Evolutionary conservation across 2,797 vertebrate species (phyloP), one percentile per base, ranked within the genome.

Genomic region (Spinus olivaceus): DNA sequence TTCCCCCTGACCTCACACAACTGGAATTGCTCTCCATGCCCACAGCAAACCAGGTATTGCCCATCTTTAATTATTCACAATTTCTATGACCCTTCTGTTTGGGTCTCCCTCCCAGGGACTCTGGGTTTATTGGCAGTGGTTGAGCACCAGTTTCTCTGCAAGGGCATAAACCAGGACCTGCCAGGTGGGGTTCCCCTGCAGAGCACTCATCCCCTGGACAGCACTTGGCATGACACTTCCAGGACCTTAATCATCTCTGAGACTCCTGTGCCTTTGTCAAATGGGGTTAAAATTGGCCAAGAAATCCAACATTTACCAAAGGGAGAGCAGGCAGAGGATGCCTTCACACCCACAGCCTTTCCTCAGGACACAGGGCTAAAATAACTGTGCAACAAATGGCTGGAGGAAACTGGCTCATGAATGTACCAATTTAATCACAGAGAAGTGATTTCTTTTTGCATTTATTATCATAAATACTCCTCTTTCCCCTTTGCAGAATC

Each of bases 371-470:
- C 22, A 4, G 33, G 59, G 66, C n/a, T 92, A 16, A 81, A 94
- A 88, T 24, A 79, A 60, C 56, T 17, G 14, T 44, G 32, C 42
- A 72, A 47, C 12, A 69, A 94, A 72, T 12, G 32, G 14, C 41
- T 76, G 81, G 49, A 65, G 59, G 47, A 83, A 86, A 51, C 8
- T 15, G 19, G 35, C n/a, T 92, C 28, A 6, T 12, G 35, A 72
- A 83, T 14, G 65, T 15, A 69, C 39, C 53, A 88, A 92, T 80
- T 91, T 93, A 88, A 93, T 67, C 66, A 86, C 20, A 91, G 69
- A 42, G 7, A 74, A 86, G 44, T 50, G 54, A 91, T 94, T 94
- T 87, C 47, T 92, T 95, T 96, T 96, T 72, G 76, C 81, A 88
- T 81, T 6, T 59, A 73, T 94, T 84, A 85, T 32, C 87, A 82